Evolutionary conservation across 2,797 vertebrate genomes (phyloP).

Genomic region (Anisognathus igniventris): DNA sequence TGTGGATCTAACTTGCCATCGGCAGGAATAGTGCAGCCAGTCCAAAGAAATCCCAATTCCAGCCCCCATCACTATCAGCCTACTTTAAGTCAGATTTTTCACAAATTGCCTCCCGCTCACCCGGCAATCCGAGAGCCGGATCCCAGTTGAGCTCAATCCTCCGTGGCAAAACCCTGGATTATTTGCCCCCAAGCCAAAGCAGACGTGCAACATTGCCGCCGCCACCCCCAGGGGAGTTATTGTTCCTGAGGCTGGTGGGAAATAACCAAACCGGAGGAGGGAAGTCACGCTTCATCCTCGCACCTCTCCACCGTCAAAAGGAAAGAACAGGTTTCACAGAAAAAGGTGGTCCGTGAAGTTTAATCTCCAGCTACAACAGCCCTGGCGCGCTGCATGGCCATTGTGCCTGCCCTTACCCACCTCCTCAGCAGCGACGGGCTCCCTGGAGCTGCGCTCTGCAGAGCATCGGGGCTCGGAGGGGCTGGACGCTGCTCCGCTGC

Average conservation of each 20-base stretch:
- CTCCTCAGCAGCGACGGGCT: background rate
- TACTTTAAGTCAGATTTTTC: background rate
- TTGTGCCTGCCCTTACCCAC: conserved; percentile 13
- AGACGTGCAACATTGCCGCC: background rate
- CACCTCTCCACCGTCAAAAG: background rate
- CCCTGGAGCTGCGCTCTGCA: background rate
- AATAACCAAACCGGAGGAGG: background rate
- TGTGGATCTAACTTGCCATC: background rate
- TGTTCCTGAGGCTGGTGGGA: background rate
- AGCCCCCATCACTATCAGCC: background rate
- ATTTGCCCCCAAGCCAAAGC: background rate
- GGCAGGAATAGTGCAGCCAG: background rate
- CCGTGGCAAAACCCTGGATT: background rate
- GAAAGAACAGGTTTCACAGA: background rate
- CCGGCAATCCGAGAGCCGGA: background rate
- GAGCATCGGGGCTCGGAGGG: background rate
- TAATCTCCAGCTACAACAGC: background rate
- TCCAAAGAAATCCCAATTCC: background rate
- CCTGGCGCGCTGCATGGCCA: background rate
- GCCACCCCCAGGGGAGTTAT: background rate
- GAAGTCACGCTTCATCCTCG: background rate
- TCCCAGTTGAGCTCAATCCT: background rate
- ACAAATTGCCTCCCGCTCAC: background rate
- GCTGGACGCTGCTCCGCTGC: background rate
- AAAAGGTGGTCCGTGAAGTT: background rate